A percentile compares a stretch with the other conserved stretches of the same genome.
These are phyloP conservation scores for Pipa parva DNA, from an alignment of 2,113 vertebrate genomes.

Conservation along the genomic window DNA sequence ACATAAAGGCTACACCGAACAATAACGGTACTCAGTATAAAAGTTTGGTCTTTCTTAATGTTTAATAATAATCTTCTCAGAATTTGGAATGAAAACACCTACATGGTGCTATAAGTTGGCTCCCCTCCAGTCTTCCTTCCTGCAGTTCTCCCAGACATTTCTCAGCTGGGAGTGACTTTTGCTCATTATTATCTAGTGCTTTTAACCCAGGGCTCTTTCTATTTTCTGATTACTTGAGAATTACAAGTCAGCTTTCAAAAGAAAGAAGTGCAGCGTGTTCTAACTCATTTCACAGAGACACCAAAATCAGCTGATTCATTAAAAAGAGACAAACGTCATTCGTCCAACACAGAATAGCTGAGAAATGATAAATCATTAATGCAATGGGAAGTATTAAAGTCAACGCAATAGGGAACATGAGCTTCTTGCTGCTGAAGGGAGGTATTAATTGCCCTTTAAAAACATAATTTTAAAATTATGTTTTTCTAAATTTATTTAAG, in stretches of 20 bases:
- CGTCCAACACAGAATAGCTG: too few species aligned
- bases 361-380: too few species aligned
- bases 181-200: slow-evolving; percentile 22
- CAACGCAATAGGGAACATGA: too few species aligned
- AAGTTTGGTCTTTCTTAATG: slow-evolving; percentile 17
- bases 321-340: slow-evolving; percentile 4
- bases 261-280: background rate
- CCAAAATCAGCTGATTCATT: background rate
- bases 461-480: too few species aligned
- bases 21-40: background rate
- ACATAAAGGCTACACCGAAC: background rate
- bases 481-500: too few species aligned
- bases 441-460: too few species aligned
- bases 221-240: slow-evolving; percentile 4
- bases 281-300: slow-evolving; percentile 2
- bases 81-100: slow-evolving; percentile 24
- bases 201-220: slow-evolving; percentile 18
- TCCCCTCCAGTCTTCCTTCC: slow-evolving; percentile 18
- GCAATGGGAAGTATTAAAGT: too few species aligned
- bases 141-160: slow-evolving; percentile 15
- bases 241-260: slow-evolving; percentile 21
- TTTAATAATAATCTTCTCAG: slow-evolving; percentile 7
- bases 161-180: slow-evolving; percentile 19
- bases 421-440: too few species aligned
- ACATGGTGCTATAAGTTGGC: slow-evolving; percentile 10